phyloP scores from a whole-genome alignment of 1,140 invertebrate genomes.

The Myzus persicae region DNA sequence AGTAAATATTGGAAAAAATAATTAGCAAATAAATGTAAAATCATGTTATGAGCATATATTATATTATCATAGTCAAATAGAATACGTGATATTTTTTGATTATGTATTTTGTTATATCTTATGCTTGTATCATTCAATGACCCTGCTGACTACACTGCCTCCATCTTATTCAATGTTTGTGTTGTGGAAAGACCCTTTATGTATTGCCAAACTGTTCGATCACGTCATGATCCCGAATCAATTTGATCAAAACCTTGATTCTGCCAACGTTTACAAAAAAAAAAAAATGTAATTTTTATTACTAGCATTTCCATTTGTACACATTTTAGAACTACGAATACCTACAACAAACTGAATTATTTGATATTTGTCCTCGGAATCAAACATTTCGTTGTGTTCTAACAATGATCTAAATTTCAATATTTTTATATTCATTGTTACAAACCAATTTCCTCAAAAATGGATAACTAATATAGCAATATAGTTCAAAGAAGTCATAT shows the following conservation, averaged over 20 bases:
- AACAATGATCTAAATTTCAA: background rate
- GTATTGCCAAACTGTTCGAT: background rate
- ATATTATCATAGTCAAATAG: background rate
- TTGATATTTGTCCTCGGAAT: background rate
- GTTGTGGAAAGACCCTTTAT: background rate
- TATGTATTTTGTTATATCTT: background rate
- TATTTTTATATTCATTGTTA: background rate
- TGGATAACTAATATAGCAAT: background rate
- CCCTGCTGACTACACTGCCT: background rate
- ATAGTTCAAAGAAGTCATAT: background rate
- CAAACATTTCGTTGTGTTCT: background rate
- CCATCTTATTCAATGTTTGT: background rate
- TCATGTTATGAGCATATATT: background rate
- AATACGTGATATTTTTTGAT: background rate
- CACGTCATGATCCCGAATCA: background rate
- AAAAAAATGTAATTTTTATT: too few species aligned
- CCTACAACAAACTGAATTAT: background rate
- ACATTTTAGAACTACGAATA: too few species aligned
- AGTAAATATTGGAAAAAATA: background rate
- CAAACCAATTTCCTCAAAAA: background rate
- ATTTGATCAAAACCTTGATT: background rate
- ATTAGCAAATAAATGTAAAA: background rate
- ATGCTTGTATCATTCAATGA: background rate
- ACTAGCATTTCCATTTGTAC: too few species aligned
- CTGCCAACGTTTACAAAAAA: background rate